Base-by-base conservation (phyloP, 2,797 vertebrate species). In the Pogoniulus pusillus region DNA sequence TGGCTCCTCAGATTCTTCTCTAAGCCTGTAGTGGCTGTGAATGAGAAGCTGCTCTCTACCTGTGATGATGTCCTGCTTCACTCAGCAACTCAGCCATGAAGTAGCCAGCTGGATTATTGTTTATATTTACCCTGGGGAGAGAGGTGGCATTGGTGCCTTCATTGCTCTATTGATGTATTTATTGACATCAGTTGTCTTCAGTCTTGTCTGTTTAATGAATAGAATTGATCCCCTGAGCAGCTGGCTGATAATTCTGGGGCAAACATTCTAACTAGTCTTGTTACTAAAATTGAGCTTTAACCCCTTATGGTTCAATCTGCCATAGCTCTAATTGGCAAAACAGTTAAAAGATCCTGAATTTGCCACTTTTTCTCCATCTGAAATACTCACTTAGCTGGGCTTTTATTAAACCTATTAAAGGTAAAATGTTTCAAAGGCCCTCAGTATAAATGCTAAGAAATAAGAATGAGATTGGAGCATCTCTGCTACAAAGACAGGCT, bases 181-280 rank as follows among this genome's bases (percentile, higher is more conserved):
- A 76, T 62, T 90, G 89, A 90, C 68, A 63, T 22, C 16, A 7
- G 15, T 80, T 77, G 55, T 91, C 92, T 93, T 76, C 55, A 69
- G 47, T 87, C 69, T 85, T 82, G 68, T 66, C 79, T 60, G 47
- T 49, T 94, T 89, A 83, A 83, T 93, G 95, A 94, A 86, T 35
- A 34, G 68, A 60, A 91, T 90, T 75, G 89, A 93, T 91, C 65
- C 71, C 37, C 43, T 41, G 83, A 89, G 70, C 72, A 85, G 63
- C 64, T 59, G 75, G 74, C 72, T 89, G 71, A 66, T 87, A 75
- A 73, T 93, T 93, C 81, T 90, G 78, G 63, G 26, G 17, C 60
- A 90, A 84, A 92, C 86, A 84, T 75, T 80, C 55, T 47, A 59
- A 64, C 87, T 43, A 30, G 32, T 68, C 72, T 89, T 73, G 86